phyloP scores from a whole-genome alignment of 2,113 vertebrate species.

The Morone saxatilis region DNA sequence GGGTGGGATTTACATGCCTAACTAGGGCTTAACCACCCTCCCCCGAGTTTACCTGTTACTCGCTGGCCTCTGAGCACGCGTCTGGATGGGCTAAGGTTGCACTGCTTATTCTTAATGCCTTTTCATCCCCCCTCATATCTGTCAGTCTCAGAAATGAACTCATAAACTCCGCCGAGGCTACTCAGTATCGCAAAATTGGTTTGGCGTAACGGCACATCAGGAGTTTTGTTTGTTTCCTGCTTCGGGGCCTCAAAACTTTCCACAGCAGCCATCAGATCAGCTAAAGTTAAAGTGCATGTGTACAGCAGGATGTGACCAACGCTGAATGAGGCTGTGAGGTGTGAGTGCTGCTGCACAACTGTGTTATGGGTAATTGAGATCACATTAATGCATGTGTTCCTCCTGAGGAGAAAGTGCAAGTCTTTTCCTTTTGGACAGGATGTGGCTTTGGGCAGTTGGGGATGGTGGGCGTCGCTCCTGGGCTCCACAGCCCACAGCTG shows the following conservation, averaged over 20 bases:
- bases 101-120: conserved; percentile 79
- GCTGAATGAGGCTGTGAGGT: conserved; percentile 41
- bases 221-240: conserved; percentile 61
- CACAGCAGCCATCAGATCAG: conserved; percentile 35
- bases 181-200: conserved; percentile 19
- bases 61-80: conserved; percentile 72
- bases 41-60: conserved; percentile 87
- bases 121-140: conserved; percentile 82
- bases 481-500: conserved; percentile 74
- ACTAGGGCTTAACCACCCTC: conserved; percentile 87
- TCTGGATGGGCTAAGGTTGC: conserved; percentile 74
- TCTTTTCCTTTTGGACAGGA: conserved; percentile 83
- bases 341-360: conserved; percentile 46
- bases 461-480: conserved; percentile 74
- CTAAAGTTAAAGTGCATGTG: conserved; percentile 11
- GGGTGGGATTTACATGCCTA: conserved; percentile 90
- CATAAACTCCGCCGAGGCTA: conserved; percentile 58
- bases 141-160: conserved; percentile 82
- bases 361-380: conserved; percentile 71
- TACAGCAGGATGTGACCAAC: conserved; percentile 43
- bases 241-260: conserved; percentile 9
- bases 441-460: conserved; percentile 80
- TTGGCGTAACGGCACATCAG: conserved; percentile 26
- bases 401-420: conserved; percentile 81
- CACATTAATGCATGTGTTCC: conserved; percentile 74